Percentiles rank a stretch among this genome's conserved stretches.
These are phyloP conservation scores for Tympanuchus pallidicinctus DNA, from an alignment of 2,113 vertebrate species.

Conservation along the genomic window DNA sequence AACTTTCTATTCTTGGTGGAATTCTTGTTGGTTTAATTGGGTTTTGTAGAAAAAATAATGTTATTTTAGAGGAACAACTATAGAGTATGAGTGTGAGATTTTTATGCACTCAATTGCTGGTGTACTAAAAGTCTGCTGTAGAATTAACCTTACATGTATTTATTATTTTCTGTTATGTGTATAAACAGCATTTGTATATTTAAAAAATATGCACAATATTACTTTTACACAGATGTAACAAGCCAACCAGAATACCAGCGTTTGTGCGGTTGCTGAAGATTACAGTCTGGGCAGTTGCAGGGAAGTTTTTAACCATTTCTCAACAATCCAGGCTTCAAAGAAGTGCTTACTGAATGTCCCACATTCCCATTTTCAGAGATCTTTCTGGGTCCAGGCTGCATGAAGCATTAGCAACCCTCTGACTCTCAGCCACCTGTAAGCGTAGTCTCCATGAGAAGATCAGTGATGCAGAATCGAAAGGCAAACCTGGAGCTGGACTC, in stretches of 20 bases:
- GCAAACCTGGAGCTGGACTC: background rate
- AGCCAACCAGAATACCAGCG: background rate
- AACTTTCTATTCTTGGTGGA: constrained; percentile 46
- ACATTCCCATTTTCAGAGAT: background rate
- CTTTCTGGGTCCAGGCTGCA: background rate
- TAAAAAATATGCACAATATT: background rate
- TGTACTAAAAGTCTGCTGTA: background rate
- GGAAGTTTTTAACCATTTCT: background rate
- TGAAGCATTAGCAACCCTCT: background rate
- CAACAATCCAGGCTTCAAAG: background rate
- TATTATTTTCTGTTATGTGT: background rate
- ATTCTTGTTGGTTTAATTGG: constrained; percentile 60
- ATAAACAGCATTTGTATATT: background rate
- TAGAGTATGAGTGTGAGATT: constrained; percentile 1
- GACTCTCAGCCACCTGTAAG: background rate
- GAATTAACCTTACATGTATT: background rate
- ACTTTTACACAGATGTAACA: background rate
- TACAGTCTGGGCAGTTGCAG: background rate
- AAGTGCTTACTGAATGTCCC: background rate
- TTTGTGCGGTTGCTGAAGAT: background rate
- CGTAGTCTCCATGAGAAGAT: background rate
- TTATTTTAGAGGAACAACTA: constrained; percentile 41
- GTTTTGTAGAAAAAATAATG: constrained; percentile 48
- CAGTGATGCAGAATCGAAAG: background rate
- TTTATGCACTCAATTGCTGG: background rate